Base-by-base conservation (phyloP, 2,888 invertebrate genomes). In the Octodonta nipae region DNA sequence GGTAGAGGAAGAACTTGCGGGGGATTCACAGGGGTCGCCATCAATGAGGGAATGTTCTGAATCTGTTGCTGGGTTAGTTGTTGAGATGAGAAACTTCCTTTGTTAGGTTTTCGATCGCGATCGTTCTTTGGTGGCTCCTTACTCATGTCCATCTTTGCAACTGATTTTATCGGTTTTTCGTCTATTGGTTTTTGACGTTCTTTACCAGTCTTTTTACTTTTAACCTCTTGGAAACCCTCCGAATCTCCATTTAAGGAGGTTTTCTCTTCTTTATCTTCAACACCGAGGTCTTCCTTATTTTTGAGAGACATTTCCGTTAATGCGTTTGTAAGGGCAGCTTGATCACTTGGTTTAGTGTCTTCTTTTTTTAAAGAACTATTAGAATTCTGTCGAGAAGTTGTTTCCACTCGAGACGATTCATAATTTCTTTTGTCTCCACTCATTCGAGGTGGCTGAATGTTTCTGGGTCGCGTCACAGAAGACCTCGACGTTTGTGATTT, bases 201-300 rank as follows among this genome's bases (percentile, higher is more conserved):
- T 47, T 79, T 79, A 0, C 72, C 73, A 44, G 70, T 73, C 55
- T 83, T 84, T 58, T 82, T 82, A 33, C 80, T 83, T 36, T 82
- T 73, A 5, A 86, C 87, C 58, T 87, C 86, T 60, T 84, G 83
- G 60, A 87, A 85, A 29, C 82, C 83, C 51, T 76, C 76, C 32
- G 76, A 72, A 35, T 75, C 70, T 13, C 64, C 58, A 38, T 67
- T 68, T 2, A 39, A 32, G 2, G 50, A 44, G 17, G 34, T 38
- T 35, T 54, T 56, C 16, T 69, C 70, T 11, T 54, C 52, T 5
- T 45, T 41, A 4, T 52, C 52, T 44, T 49, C 50, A 5, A 26
- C 30, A 3, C 33, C 30, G 20, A 64, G 63, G 6, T 43, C 46
- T 7, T 62, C 49, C 49, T 58, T 41, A 47, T 47, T 60, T 37